Evolutionary conservation across 2,113 vertebrate species (phyloP).

Genomic region (Etheostoma spectabile): DNA sequence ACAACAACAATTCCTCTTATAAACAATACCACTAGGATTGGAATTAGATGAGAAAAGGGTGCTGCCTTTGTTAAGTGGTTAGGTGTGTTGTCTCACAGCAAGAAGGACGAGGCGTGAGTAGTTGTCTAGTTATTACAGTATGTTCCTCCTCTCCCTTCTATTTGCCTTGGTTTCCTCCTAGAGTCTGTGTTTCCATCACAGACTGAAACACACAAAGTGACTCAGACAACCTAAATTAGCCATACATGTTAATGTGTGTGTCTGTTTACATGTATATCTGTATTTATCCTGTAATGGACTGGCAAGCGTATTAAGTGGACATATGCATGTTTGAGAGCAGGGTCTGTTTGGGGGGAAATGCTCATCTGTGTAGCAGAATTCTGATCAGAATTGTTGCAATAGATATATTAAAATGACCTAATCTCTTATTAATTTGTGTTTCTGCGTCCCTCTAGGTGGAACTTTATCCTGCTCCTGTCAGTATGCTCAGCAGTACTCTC

Average conservation of each 20-base stretch:
- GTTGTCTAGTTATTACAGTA: not conserved
- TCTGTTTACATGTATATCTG: not conserved
- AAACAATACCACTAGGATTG: not conserved
- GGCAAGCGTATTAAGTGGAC: not conserved
- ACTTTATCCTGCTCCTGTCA: conserved; percentile 89
- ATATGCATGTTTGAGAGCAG: not conserved
- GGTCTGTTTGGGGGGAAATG: not conserved
- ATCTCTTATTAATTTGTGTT: conserved; percentile 25
- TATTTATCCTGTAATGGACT: not conserved
- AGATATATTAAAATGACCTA: not conserved
- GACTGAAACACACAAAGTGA: not conserved
- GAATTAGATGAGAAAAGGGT: not conserved
- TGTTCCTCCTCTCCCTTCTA: not conserved
- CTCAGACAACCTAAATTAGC: not conserved
- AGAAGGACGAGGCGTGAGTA: not conserved
- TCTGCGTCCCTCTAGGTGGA: conserved; percentile 86
- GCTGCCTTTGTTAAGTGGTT: not conserved
- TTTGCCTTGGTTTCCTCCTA: not conserved
- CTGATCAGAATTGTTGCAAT: not conserved
- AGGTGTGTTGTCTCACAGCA: not conserved
- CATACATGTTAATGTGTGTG: not conserved
- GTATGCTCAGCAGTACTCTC: conserved; percentile 88
- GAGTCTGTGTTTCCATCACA: not conserved
- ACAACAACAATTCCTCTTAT: not conserved
- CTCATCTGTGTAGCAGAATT: not conserved